Evolutionary conservation across 1,140 invertebrate species (phyloP).

Genomic region (Nymphalis io): DNA sequence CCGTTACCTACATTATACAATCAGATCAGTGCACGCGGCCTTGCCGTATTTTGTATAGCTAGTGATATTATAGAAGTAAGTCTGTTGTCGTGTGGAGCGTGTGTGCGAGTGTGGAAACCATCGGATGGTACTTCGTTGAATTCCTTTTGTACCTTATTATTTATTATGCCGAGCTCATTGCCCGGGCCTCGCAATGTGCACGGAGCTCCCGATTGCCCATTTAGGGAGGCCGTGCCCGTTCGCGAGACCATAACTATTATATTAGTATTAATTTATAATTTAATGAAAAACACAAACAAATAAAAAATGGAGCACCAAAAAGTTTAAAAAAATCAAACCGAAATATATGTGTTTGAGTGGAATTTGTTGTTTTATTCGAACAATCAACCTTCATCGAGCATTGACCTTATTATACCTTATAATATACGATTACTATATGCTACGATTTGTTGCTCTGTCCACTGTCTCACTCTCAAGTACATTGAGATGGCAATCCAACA

Average conservation of each 20-base stretch:
- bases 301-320: constrained; percentile 79
- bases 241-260: constrained; percentile 65
- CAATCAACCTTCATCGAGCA: too few species aligned
- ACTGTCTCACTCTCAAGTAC: too few species aligned
- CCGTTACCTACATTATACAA: constrained; percentile 44
- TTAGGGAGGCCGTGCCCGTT: constrained; percentile 60
- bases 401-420: too few species aligned
- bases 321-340: constrained; percentile 66
- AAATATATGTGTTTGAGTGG: constrained; percentile 77
- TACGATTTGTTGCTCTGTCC: too few species aligned
- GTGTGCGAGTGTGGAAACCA: constrained; percentile 67
- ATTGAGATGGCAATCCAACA: too few species aligned
- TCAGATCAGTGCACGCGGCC: constrained; percentile 66
- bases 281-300: constrained; percentile 68
- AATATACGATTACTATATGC: too few species aligned
- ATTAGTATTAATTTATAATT: constrained; percentile 77
- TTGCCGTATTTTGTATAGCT: constrained; percentile 73
- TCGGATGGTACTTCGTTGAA: constrained; percentile 73
- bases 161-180: constrained; percentile 79
- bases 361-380: constrained; percentile 60
- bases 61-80: constrained; percentile 78
- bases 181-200: constrained; percentile 64
- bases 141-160: constrained; percentile 79
- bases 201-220: constrained; percentile 71
- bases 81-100: constrained; percentile 68